Evolutionary conservation across 2,113 vertebrate species (phyloP).

Genomic region (Catharus minimus): DNA sequence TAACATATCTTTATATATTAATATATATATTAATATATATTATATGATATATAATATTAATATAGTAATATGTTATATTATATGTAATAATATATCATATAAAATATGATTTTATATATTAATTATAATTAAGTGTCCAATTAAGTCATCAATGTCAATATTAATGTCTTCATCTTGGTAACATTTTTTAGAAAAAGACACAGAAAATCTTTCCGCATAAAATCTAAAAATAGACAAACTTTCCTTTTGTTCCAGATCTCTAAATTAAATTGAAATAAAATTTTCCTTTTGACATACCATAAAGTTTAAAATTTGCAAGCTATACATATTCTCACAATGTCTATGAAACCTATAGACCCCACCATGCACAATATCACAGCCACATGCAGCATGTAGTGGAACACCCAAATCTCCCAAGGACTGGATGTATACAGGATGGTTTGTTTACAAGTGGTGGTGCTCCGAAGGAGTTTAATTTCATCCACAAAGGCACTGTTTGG

Average conservation of each 20-base stretch:
- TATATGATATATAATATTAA: too few species aligned
- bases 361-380: background rate
- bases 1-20: too few species aligned
- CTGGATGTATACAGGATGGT: rapidly evolving
- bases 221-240: background rate
- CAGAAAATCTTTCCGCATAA: background rate
- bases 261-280: background rate
- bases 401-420: background rate
- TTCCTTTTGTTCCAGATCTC: background rate
- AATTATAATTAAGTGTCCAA: too few species aligned
- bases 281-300: background rate
- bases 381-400: rapidly evolving
- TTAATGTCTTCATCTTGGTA: background rate
- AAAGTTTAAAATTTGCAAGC: background rate
- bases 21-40: background rate
- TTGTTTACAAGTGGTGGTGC: background rate
- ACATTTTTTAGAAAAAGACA: background rate
- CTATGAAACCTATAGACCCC: rapidly evolving
- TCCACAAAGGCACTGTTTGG: background rate
- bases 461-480: background rate
- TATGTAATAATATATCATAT: too few species aligned
- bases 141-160: background rate
- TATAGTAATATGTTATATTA: too few species aligned
- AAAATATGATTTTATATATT: background rate
- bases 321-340: background rate